Evolutionary conservation across 2,113 vertebrate species (phyloP).

Genomic region (Lamprotornis superbus): DNA sequence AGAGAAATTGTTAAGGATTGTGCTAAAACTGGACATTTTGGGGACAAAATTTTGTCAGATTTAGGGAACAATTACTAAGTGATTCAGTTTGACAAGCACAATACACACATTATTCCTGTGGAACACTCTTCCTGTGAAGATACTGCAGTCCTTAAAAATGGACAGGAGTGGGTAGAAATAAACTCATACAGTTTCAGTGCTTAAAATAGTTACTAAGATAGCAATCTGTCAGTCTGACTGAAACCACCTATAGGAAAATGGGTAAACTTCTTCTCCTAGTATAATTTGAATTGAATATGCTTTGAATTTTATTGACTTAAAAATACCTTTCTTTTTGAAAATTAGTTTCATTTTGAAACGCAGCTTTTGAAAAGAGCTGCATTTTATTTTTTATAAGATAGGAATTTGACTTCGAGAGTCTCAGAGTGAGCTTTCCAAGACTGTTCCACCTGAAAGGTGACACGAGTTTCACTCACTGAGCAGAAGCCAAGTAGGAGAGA

Average conservation of each 20-base stretch:
- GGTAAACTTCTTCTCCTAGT: not conserved
- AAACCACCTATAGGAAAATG: not conserved
- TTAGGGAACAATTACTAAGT: not conserved
- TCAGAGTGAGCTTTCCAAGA: not conserved
- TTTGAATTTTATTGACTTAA: not conserved
- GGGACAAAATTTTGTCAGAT: not conserved
- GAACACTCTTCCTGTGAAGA: not conserved
- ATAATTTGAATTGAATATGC: not conserved
- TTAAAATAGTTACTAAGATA: not conserved
- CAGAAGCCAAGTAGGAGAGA: not conserved
- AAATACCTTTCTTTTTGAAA: not conserved
- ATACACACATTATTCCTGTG: not conserved
- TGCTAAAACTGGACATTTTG: not conserved
- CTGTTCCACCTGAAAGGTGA: not conserved
- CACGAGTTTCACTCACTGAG: not conserved
- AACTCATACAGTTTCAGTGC: not conserved
- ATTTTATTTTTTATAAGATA: not conserved
- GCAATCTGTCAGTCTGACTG: not conserved
- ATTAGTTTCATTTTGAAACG: not conserved
- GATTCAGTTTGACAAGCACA: not conserved
- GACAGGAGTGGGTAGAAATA: not conserved
- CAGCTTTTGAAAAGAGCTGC: not conserved
- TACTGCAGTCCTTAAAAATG: not conserved
- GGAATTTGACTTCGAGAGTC: not conserved
- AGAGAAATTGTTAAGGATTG: not conserved